phyloP scores from a whole-genome alignment of 37 sponge, comb jelly and placozoan genomes.

The Sycon ciliatum region DNA sequence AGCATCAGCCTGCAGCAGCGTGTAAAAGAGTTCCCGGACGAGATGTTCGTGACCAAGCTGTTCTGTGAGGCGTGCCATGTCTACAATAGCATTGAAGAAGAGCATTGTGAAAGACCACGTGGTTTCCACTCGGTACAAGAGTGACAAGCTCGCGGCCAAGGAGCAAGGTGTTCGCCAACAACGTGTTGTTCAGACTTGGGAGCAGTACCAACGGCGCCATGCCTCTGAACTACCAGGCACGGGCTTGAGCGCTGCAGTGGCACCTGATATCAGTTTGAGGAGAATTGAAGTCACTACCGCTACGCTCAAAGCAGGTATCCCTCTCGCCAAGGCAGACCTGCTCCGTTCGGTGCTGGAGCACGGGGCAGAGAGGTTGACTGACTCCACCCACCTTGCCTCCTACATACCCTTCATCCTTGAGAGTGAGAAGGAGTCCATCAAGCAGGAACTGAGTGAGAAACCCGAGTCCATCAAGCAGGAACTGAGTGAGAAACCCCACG shows the following conservation, averaged over 20 bases:
- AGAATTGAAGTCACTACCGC: constrained; percentile 32
- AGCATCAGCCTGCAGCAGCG: constrained; percentile 28
- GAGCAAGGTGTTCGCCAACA: constrained; percentile 29
- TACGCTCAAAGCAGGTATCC: constrained; percentile 31
- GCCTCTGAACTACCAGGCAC: too few species aligned
- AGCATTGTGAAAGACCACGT: constrained; percentile 23
- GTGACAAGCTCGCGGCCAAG: constrained; percentile 14
- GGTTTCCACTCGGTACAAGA: constrained; percentile 12
- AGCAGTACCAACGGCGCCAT: too few species aligned
- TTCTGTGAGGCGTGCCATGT: constrained; percentile 46
- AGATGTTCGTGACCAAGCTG: constrained; percentile 23
- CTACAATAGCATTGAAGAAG: constrained; percentile 13
- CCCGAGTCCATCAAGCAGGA: constrained; percentile 16
- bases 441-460: constrained; percentile 20
- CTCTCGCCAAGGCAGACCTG: constrained; percentile 19
- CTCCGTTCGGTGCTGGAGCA: constrained; percentile 28
- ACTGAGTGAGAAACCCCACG: constrained; percentile 20
- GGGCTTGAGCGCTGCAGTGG: too few species aligned
- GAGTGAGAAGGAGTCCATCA: constrained; percentile 15
- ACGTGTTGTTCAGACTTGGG: constrained; percentile 16
- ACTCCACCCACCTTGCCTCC: not conserved
- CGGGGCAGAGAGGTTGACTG: constrained; percentile 19
- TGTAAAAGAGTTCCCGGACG: constrained; percentile 28
- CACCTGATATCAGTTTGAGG: not conserved
- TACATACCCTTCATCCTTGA: constrained; percentile 17